Conservation (phyloP, 2,888 invertebrate species). For the Drosophila austrosaltans region DNA sequence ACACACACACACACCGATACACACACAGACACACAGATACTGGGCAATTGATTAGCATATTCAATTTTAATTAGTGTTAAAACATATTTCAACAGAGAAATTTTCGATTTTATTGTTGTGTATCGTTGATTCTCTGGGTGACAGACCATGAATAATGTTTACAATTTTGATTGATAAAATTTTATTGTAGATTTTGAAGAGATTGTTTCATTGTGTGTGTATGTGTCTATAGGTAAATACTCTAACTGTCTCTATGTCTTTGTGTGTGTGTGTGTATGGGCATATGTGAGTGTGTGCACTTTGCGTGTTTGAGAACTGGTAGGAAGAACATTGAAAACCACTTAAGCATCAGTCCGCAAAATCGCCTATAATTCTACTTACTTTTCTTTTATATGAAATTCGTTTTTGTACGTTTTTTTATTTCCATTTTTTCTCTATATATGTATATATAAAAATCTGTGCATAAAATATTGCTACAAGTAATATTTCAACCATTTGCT, state of each 20-base stretch:
- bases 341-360: conserved; percentile 30
- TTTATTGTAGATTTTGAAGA: conserved; percentile 23
- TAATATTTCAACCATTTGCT: conserved; percentile 53
- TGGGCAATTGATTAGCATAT: conserved; percentile 63
- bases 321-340: conserved; percentile 49
- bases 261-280: not conserved
- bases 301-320: not conserved
- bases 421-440: not conserved
- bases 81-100: conserved; percentile 43
- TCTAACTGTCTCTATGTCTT: not conserved
- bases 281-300: conserved; percentile 1
- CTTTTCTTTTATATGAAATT: not conserved
- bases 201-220: conserved; percentile 7
- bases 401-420: not conserved
- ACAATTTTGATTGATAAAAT: conserved; percentile 49
- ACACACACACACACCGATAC: conserved; percentile 20
- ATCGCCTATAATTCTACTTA: conserved; percentile 12
- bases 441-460: conserved; percentile 36
- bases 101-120: conserved; percentile 27
- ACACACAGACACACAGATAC: conserved; percentile 17
- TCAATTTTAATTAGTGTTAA: conserved; percentile 58
- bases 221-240: not conserved
- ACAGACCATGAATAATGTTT: conserved; percentile 54
- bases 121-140: conserved; percentile 16
- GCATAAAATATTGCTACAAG: conserved; percentile 55